A percentile compares a stretch with the other conserved stretches of the same genome.
phyloP scores from a whole-genome alignment of 2,797 vertebrate species.

The Prionace glauca region DNA sequence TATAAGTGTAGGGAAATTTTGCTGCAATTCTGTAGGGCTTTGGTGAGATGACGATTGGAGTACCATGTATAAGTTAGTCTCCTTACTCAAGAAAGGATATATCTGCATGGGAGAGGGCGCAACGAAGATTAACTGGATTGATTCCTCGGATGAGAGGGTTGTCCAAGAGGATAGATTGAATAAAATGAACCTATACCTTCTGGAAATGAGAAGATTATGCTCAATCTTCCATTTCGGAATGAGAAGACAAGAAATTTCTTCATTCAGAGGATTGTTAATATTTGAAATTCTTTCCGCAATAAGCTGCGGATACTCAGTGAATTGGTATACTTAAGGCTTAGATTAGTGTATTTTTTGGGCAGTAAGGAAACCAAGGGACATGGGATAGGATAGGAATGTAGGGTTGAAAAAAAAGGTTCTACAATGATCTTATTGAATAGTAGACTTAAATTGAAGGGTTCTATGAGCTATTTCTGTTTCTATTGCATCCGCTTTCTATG shows the following conservation, averaged over 20 bases:
- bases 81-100: background rate
- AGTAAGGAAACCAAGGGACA: background rate
- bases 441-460: background rate
- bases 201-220: too few relatives aligned
- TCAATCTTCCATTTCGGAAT: background rate
- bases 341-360: background rate
- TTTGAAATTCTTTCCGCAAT: background rate
- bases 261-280: background rate
- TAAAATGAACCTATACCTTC: too few relatives aligned
- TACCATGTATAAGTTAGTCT: background rate
- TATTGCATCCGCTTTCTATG: too few relatives aligned
- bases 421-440: background rate
- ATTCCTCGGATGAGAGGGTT: background rate
- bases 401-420: background rate
- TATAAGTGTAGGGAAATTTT: too few relatives aligned
- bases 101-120: background rate
- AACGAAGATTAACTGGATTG: background rate
- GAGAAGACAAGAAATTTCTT: background rate
- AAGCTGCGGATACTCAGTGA: background rate
- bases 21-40: background rate
- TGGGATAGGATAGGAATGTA: background rate
- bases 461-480: background rate
- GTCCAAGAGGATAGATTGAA: too few relatives aligned
- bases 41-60: background rate
- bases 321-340: background rate